Conservation (phyloP, 2,888 invertebrate species). For the Panorpa germanica region DNA sequence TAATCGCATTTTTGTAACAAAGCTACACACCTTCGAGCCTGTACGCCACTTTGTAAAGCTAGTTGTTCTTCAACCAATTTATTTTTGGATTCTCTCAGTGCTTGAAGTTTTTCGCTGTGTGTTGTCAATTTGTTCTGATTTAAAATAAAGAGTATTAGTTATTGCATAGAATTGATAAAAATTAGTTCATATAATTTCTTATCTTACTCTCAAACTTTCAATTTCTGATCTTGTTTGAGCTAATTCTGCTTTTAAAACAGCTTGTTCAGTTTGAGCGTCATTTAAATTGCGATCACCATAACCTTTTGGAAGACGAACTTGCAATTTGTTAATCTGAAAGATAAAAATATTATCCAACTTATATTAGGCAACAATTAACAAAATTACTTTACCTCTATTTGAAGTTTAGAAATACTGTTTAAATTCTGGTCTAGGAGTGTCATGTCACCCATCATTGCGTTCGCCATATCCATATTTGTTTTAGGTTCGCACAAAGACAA, state of each 20-base stretch:
- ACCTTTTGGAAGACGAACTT: constrained; percentile 21
- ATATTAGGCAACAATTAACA: too few species aligned
- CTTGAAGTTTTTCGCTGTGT: constrained; percentile 38
- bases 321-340: constrained; percentile 23
- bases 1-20: too few species aligned
- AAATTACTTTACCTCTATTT: constrained; percentile 20
- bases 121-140: constrained; percentile 26
- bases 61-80: constrained; percentile 46
- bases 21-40: constrained; percentile 24
- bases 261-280: constrained; percentile 31
- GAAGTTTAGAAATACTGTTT: too few species aligned
- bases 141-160: too few species aligned
- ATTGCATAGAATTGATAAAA: too few species aligned
- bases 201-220: too few species aligned
- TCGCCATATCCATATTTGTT: constrained; percentile 30
- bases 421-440: constrained; percentile 61
- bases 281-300: constrained; percentile 24
- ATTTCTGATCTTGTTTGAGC: constrained; percentile 24
- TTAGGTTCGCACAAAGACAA: constrained; percentile 32
- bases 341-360: too few species aligned
- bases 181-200: too few species aligned
- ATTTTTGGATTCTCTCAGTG: constrained; percentile 37
- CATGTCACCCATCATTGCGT: constrained; percentile 52
- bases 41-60: constrained; percentile 39
- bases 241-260: constrained; percentile 27